Conservation (phyloP, 2,797 vertebrate species). For the Phrynocephalus forsythii region DNA sequence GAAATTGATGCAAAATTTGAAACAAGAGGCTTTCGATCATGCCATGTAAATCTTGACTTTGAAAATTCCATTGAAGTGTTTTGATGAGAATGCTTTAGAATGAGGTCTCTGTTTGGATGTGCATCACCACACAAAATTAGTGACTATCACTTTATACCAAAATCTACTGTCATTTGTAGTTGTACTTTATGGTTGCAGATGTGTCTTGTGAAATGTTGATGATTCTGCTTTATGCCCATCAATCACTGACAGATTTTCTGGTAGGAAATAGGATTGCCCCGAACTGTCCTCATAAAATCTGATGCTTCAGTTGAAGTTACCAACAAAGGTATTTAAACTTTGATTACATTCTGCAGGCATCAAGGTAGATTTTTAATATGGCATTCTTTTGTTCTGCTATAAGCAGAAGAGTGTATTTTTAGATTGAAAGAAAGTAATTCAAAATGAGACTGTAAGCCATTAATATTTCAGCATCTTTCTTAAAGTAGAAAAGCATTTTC, state of each 20-base stretch:
- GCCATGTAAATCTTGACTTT: not conserved
- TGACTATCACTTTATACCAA: not conserved
- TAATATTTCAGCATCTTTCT: conserved; percentile 34
- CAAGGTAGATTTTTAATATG: not conserved
- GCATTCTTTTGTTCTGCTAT: conserved; percentile 33
- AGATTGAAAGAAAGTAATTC: conserved; percentile 22
- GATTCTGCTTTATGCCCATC: conserved; percentile 39
- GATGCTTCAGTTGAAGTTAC: conserved; percentile 44
- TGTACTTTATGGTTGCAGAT: not conserved
- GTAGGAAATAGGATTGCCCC: conserved; percentile 38
- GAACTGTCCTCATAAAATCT: conserved; percentile 43
- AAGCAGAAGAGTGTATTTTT: conserved; percentile 39
- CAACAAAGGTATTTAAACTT: conserved; percentile 32
- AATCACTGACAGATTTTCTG: conserved; percentile 50
- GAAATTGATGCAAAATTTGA: not conserved
- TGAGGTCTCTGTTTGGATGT: not conserved
- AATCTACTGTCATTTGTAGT: conserved; percentile 12
- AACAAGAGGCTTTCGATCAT: not conserved
- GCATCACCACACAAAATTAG: not conserved
- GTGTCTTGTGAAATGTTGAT: conserved; percentile 34
- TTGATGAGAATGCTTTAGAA: not conserved
- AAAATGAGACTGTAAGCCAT: conserved; percentile 22
- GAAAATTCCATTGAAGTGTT: not conserved
- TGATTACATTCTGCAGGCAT: conserved; percentile 33
- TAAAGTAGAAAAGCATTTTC: conserved; percentile 30